Evolutionary conservation across 2,113 vertebrate genomes (phyloP).

Genomic region (Meleagris gallopavo): DNA sequence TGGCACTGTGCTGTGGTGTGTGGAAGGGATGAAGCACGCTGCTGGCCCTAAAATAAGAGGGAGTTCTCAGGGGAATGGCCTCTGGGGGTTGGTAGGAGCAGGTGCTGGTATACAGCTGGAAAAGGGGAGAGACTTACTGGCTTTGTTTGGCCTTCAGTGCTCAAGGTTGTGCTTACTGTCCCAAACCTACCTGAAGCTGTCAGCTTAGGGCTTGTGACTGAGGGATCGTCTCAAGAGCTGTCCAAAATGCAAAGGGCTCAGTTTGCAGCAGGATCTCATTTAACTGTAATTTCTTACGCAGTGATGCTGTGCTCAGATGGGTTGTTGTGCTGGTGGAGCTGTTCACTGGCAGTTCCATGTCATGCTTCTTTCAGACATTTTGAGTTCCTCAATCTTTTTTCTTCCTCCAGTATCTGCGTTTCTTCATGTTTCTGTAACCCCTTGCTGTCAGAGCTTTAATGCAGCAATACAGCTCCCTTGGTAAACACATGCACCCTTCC

Average conservation of each 20-base stretch:
- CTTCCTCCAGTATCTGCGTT: not conserved
- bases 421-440: not conserved
- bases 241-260: not conserved
- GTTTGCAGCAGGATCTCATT: not conserved
- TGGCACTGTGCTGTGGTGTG: not conserved
- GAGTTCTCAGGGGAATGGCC: not conserved
- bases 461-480: no score
- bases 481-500: not conserved
- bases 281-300: not conserved
- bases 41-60: rapidly evolving
- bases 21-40: not conserved
- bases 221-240: not conserved
- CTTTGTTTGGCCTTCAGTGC: not conserved
- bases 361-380: not conserved
- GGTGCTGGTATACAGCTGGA: not conserved
- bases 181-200: not conserved
- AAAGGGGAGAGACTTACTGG: not conserved
- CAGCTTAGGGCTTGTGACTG: not conserved
- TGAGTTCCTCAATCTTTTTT: not conserved
- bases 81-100: rapidly evolving
- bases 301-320: not conserved
- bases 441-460: not conserved
- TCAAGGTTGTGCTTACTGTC: not conserved
- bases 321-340: not conserved
- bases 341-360: not conserved